Evolutionary conservation across 2,797 vertebrate species (phyloP), one percentile per base, ranked within the genome.

Genomic region (Channa striata): DNA sequence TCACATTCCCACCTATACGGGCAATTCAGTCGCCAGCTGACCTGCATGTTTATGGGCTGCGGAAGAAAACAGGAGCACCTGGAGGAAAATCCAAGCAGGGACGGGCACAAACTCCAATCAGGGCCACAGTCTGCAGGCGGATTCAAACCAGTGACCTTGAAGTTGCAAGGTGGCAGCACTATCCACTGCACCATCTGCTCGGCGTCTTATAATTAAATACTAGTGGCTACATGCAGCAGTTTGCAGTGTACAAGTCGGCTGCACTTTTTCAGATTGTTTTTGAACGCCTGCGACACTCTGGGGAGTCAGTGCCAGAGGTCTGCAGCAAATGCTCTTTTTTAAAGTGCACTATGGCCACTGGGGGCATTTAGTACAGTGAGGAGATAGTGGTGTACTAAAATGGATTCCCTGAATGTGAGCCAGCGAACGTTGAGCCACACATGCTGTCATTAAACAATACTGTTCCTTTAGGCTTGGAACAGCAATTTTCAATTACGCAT

Each of bases 401-500:
- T 80, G 68, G 71, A 72, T 71, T 68, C 63, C 65, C 68, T 83
- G 78, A 83, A 80, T 48, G 48, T 21, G 46, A 80, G 82, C 69
- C 83, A 85, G 58, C 34, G 62, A 84, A 82, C 78, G 68, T 76
- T 80, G 77, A 64, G 73, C 77, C 87, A 86, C 84, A 88, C 88
- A 83, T 64, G 81, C 63, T 81, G 82, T 50, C 70, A 72, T 83
- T 79, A 85, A 86, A 89, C 75, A 77, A 66, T 63, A 37, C 57
- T 1, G n/a, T 30, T 84, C 70, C 80, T 74, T 65, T 23, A 67
- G 77, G 78, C 86, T 80, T 42, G 76, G 44, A 50, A 49, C 17
- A 17, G 56, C 51, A 77, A 40, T 78, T 90, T 93, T 93, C 82
- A 90, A 83, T 87, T 82, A 84, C 33, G 16, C 61, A 33, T 82